Base-by-base conservation (phyloP, 2,888 invertebrate genomes). In the Noctuana brunneofusca region DNA sequence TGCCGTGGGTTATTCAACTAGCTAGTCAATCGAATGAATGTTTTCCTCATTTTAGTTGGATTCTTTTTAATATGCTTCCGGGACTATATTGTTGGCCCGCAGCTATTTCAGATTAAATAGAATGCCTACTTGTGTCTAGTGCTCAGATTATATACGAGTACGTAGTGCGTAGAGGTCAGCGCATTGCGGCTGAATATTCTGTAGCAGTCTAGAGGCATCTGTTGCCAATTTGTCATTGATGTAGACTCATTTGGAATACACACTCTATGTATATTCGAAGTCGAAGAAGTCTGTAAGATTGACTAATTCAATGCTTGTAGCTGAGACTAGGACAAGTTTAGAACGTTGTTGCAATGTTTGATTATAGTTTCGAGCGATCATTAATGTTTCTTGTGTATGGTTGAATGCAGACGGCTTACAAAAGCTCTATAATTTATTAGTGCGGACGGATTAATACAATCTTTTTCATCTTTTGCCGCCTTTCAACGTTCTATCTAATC, bases 1-100 rank as follows among this genome's bases (percentile, higher is more conserved):
- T 86, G 81, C 82, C 75, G 74, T 74, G 78, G 78, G 83, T 81
- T 83, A 83, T 86, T 87, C 79, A 79, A 83, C 83, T 83, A 81
- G 75, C 83, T 84, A 81, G 75, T 82, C 75, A 71, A 83, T 85
- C 76, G 74, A 80, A 83, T 84, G 72, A 75, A 80, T 77, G 79
- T 81, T 84, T 81, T 80, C 76, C 79, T 81, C 78, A 75, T 67
- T 71, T 58, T 67, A 58, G 63, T 64, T 69, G 70, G 71, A 75
- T 78, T 78, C 69, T 73, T 75, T 73, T 75, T 70, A 72, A 74
- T 72, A 66, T 69, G 68, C 69, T 74, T 74, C 66, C 70, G 66
- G 49, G 49, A 49, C 38, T 22, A 56, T 41, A 53, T 62, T 30
- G 62, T 56, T 38, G 11, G 41, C 62, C 41, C 41, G 30, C 11